phyloP scores from a whole-genome alignment of 2,113 vertebrate genomes.

The Tragelaphus scriptus region DNA sequence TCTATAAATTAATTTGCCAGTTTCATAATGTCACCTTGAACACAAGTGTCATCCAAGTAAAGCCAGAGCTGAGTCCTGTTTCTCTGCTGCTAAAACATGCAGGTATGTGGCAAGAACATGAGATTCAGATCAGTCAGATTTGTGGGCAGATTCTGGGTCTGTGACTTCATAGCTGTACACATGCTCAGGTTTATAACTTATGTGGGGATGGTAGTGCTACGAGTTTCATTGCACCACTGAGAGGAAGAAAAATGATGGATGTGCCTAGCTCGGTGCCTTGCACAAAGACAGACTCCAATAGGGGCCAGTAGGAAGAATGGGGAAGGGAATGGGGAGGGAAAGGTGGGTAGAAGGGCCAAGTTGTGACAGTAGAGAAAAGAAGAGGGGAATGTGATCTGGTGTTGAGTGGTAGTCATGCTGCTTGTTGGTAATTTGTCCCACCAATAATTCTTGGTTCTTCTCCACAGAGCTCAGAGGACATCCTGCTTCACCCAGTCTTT shows the following conservation, averaged over 20 bases:
- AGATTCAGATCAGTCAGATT: neutral
- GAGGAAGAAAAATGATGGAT: neutral
- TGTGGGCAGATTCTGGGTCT: neutral
- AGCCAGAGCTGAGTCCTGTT: neutral
- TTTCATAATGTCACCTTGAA: neutral
- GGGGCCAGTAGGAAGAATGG: neutral
- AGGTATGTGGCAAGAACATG: neutral
- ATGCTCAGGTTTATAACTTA: neutral
- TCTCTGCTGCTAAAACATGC: neutral
- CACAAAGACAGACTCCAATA: neutral
- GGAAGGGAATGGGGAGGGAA: neutral
- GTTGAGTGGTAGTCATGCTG: neutral
- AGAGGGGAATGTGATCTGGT: neutral
- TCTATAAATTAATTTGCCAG: neutral
- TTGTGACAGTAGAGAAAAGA: neutral
- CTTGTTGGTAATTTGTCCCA: neutral
- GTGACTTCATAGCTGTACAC: neutral
- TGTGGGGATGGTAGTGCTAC: neutral
- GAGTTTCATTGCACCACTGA: neutral
- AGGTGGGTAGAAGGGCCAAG: fast-evolving
- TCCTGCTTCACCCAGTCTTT: neutral
- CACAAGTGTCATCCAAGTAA: neutral
- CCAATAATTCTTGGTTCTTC: neutral
- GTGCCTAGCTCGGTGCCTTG: neutral
- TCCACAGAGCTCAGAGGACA: neutral